Evolutionary conservation across 1,140 invertebrate genomes (phyloP).

Genomic region (Ceratina calcarata): DNA sequence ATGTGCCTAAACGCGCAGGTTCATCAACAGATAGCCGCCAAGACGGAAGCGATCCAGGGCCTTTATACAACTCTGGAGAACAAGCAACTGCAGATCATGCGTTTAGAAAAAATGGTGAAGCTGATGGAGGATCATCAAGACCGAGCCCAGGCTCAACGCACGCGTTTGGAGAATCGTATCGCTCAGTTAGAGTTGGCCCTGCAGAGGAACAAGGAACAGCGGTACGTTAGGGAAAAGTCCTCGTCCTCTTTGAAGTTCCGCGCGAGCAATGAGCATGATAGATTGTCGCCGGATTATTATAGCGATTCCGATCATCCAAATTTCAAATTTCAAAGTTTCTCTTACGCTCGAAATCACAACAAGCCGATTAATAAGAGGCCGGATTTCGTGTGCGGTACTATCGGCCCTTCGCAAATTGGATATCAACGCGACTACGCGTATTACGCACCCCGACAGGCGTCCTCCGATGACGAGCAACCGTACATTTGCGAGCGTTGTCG

Average conservation of each 20-base stretch:
- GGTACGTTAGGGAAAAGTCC: conserved; percentile 66
- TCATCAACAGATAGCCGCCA: conserved; percentile 68
- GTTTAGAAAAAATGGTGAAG: conserved; percentile 82
- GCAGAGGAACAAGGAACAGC: conserved; percentile 63
- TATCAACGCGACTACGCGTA: not conserved
- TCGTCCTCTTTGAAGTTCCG: not conserved
- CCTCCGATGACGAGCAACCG: conserved; percentile 29
- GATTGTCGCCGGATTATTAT: not conserved
- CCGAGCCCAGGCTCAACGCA: conserved; percentile 82
- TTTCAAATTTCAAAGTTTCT: not conserved
- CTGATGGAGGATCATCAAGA: conserved; percentile 83
- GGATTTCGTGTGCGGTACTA: not conserved
- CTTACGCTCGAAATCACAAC: not conserved
- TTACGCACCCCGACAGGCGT: not conserved
- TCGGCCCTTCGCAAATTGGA: not conserved
- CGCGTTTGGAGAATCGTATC: conserved; percentile 83
- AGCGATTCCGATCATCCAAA: not conserved
- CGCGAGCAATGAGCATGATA: conserved; percentile 8
- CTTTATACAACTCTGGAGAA: conserved; percentile 79
- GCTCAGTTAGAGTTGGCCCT: conserved; percentile 81
- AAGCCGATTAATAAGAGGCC: not conserved
- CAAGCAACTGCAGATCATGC: conserved; percentile 82
- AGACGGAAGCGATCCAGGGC: conserved; percentile 81
- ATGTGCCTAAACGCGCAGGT: conserved; percentile 1
- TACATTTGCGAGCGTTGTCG: conserved; percentile 57